phyloP scores from a whole-genome alignment of 1,140 invertebrate genomes.

The Solenopsis invicta region DNA sequence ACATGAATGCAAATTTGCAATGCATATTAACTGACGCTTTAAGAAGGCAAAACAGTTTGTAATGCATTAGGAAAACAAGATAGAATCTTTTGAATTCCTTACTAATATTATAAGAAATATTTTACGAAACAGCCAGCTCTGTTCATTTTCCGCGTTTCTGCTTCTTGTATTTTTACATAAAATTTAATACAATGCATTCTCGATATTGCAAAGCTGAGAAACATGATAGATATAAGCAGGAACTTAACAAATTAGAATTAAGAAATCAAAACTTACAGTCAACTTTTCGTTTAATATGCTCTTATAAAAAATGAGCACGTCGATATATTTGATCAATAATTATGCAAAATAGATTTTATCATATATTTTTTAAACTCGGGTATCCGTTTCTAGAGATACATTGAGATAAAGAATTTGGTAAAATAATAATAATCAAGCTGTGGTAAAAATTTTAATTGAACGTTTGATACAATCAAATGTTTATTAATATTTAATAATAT shows the following conservation, averaged over 20 bases:
- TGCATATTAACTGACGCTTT: constrained; percentile 21
- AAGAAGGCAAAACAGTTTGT: constrained; percentile 15
- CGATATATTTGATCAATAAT: not conserved
- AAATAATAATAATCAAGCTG: no score
- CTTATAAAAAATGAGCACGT: not conserved
- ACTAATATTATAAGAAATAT: not conserved
- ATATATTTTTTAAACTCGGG: not conserved
- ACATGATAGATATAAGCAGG: not conserved
- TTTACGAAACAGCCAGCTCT: not conserved
- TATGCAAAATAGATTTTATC: not conserved
- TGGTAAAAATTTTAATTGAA: no score
- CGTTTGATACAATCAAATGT: no score
- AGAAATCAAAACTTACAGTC: not conserved
- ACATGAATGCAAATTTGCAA: constrained; percentile 6
- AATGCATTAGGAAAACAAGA: constrained; percentile 3
- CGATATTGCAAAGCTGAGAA: not conserved
- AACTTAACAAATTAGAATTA: not conserved
- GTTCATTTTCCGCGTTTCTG: not conserved
- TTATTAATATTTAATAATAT: no score
- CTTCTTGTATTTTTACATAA: not conserved
- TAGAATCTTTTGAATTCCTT: constrained; percentile 2
- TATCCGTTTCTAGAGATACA: not conserved
- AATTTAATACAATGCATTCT: not conserved
- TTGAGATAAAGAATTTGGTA: no score
- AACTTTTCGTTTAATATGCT: not conserved